Percentiles rank a stretch among this genome's conserved stretches.
Conservation (phyloP, 2,888 invertebrate genomes). For the Hipparchia sbordonii region DNA sequence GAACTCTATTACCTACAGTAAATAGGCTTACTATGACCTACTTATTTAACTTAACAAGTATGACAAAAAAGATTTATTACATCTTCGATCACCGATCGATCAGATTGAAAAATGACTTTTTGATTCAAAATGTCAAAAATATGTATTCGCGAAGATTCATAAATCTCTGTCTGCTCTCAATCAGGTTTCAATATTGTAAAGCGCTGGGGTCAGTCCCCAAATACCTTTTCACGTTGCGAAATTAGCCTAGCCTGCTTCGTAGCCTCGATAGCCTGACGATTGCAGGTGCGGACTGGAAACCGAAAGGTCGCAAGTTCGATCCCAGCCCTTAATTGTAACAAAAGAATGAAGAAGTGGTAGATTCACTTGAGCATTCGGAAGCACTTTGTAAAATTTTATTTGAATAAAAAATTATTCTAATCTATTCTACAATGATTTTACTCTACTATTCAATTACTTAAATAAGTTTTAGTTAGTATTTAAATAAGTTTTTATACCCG, state of each 20-base stretch:
- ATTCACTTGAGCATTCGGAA: too few relatives aligned
- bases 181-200: conserved; percentile 12
- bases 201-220: not conserved
- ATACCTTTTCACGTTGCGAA: not conserved
- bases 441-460: too few relatives aligned
- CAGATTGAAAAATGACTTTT: conserved; percentile 20
- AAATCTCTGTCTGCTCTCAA: conserved; percentile 23
- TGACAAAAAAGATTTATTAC: conserved; percentile 26
- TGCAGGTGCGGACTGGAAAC: too few relatives aligned
- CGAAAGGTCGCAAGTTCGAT: too few relatives aligned
- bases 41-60: conserved; percentile 10
- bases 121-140: conserved; percentile 19
- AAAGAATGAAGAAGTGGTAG: too few relatives aligned
- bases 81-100: conserved; percentile 16
- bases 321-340: too few relatives aligned
- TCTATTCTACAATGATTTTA: too few relatives aligned
- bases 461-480: not conserved
- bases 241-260: not conserved
- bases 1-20: not conserved
- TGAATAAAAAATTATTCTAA: too few relatives aligned
- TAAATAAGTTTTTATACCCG: not conserved
- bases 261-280: too few relatives aligned
- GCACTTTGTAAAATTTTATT: too few relatives aligned
- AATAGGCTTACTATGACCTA: not conserved
- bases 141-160: conserved; percentile 11